Percentiles rank a stretch among this genome's conserved stretches.
These are phyloP conservation scores for Platynereis dumerilii DNA, from an alignment of 2,888 invertebrate genomes.

Conservation along the genomic window DNA sequence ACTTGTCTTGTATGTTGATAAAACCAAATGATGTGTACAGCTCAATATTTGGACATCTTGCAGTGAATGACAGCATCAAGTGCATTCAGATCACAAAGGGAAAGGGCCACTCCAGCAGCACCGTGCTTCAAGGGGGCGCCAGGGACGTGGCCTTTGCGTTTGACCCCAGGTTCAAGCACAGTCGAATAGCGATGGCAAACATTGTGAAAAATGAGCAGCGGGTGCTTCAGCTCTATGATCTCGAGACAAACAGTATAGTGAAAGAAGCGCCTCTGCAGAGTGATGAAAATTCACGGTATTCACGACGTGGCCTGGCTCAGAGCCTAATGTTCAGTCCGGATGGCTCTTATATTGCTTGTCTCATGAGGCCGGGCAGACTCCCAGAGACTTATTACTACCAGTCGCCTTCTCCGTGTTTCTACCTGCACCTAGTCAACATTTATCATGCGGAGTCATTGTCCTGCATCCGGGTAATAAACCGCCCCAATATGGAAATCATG, in stretches of 20 bases:
- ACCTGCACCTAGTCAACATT: neutral
- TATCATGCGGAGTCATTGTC: too few species aligned
- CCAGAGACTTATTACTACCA: neutral
- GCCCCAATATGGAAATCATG: neutral
- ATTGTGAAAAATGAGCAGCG: slow-evolving; percentile 8
- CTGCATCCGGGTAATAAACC: neutral
- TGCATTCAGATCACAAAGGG: neutral
- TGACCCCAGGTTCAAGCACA: slow-evolving; percentile 17
- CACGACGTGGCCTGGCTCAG: slow-evolving; percentile 1
- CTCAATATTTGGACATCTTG: slow-evolving; percentile 6
- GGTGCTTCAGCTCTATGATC: slow-evolving; percentile 9
- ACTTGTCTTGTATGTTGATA: slow-evolving; percentile 13
- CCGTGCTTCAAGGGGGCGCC: slow-evolving; percentile 13
- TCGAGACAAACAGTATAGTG: neutral
- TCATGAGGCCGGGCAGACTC: neutral
- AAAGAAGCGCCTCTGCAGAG: neutral
- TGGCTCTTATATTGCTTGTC: slow-evolving; percentile 15
- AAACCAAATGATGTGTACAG: slow-evolving; percentile 14
- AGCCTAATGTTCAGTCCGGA: slow-evolving; percentile 17
- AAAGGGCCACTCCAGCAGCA: neutral
- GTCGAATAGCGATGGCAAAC: slow-evolving; percentile 14
- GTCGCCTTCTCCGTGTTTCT: neutral
- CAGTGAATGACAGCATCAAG: slow-evolving; percentile 5
- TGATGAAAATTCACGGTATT: neutral
- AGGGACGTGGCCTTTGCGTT: slow-evolving; percentile 12